Evolutionary conservation across 30 jellyfish, hydroid and myxozoan genomes (phyloP), one percentile per base, ranked within the genome.

Genomic region (Phacellophora camtschatica): DNA sequence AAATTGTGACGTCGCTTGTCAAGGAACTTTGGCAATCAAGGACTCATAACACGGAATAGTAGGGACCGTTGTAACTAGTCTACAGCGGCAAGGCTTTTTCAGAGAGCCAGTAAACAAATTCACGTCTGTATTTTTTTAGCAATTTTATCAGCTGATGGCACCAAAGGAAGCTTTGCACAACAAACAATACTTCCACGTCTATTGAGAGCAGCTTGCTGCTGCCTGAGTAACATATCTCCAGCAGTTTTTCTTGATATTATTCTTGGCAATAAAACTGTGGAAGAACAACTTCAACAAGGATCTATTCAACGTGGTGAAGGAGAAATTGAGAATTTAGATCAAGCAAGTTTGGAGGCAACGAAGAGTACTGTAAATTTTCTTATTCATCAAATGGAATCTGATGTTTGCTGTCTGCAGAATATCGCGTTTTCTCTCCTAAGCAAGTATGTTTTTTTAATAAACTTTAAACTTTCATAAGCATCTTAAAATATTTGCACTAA

Each of bases 251-350:
- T 73, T 25, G 86, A 73, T 34, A 51, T 73, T 27, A 20, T 73
- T 1, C 65, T 73, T 33, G 86, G 58, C 36, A 73, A 55, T 29
- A 23, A 55, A 10, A 51, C 86, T 2, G 41, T 73, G 27, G 86
- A 73, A 36, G 64, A 73, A 50, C 71, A n/a, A 51, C 64, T 73
- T n/a, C 74, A 50, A 33, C 65, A 73, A 16, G 86, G 74, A 4
- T 15, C 50, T 16, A 33, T 5, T 30, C 48, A 45, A 8, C 36
- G 1, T 4, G 16, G 11, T 1, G 0, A 48, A n/a, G 39, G 43
- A 6, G 29, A 18, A 22, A 71, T 2, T 28, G 63, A 32, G 27
- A 27, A 19, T 22, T 73, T 45, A 4, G 50, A 54, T 35, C 46
- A 23, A 23, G 12, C 59, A 16, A 48, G 54, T 10, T 28, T 25